Evolutionary conservation across 1,140 invertebrate species (phyloP), one percentile per base, ranked within the genome.

Genomic region (Megathymus violae): DNA sequence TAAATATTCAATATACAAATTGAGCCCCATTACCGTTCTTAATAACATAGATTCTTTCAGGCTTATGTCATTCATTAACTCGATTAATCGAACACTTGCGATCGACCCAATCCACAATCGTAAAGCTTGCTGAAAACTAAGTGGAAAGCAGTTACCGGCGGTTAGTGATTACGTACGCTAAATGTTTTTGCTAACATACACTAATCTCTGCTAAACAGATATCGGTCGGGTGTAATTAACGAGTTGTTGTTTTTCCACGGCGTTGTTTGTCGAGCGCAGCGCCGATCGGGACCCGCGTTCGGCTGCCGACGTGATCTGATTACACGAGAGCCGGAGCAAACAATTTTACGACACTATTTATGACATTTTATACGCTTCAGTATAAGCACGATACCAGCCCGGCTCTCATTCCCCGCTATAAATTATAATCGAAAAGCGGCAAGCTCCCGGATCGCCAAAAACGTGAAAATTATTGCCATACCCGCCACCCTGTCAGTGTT

Each of bases 281-380:
- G 61, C 69, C 65, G 68, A 72, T 67, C 70, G 62, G 71, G 38
- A 52, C 72, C 65, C 64, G 64, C 34, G 66, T 73, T 75, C 64
- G 60, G n/a, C n/a, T n/a, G 68, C 58, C 46, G 43, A 80, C 82
- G 80, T 85, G 82, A 85, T 82, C 68, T 69, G 79, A 78, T 83
- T 83, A 76, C 76, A 25, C 40, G 46, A 56, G 66, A 54, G 56
- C 65, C 69, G 46, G 70, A 64, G 61, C 78, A 82, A 88, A 88
- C 82, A 85, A 80, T 88, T 88, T 88, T 88, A 85, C 75, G 81
- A 79, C 78, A 73, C 63, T 79, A 82, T 88, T 88, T 88, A 88
- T 82, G 81, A 76, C 78, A 69, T 71, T 79, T 76, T 82, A 80
- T 85, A 75, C 67, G 64, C 69, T 71, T 67, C 46, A 52, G 56